Percentiles rank a stretch among this genome's conserved stretches.
phyloP scores from a whole-genome alignment of 2,113 vertebrate species.

The Struthidea cinerea region DNA sequence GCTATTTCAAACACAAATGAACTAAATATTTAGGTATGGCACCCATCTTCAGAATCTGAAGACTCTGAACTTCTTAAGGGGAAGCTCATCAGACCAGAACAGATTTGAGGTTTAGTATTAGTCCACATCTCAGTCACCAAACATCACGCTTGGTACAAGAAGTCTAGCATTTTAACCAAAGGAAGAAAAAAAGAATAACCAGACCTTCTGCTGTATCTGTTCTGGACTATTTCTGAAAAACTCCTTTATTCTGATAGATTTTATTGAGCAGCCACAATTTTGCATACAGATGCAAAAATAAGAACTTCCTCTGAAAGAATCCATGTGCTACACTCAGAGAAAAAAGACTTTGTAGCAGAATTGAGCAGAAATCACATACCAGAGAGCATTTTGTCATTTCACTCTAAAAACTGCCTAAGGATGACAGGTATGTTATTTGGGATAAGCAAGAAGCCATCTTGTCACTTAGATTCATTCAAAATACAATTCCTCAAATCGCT shows the following conservation, averaged over 20 bases:
- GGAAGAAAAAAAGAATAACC: neutral
- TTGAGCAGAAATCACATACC: neutral
- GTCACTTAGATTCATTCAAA: neutral
- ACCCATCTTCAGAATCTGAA: neutral
- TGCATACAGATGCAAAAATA: neutral
- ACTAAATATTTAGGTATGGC: neutral
- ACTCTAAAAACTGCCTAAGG: neutral
- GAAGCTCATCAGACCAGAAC: neutral
- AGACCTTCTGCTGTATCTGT: neutral
- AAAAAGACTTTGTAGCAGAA: neutral
- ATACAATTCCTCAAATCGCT: neutral
- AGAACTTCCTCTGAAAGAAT: neutral
- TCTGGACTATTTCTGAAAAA: neutral
- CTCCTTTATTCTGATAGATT: neutral
- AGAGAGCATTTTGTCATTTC: neutral
- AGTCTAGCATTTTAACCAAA: neutral
- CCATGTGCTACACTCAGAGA: neutral
- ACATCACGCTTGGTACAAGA: neutral
- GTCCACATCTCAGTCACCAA: neutral
- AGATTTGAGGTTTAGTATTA: neutral
- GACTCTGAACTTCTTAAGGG: neutral
- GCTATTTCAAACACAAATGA: neutral
- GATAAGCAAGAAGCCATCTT: neutral
- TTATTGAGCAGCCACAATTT: neutral
- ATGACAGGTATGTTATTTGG: neutral